Evolutionary conservation across 2,797 vertebrate species (phyloP), one percentile per base, ranked within the genome.

Genomic region (Acanthurus leucopareius): DNA sequence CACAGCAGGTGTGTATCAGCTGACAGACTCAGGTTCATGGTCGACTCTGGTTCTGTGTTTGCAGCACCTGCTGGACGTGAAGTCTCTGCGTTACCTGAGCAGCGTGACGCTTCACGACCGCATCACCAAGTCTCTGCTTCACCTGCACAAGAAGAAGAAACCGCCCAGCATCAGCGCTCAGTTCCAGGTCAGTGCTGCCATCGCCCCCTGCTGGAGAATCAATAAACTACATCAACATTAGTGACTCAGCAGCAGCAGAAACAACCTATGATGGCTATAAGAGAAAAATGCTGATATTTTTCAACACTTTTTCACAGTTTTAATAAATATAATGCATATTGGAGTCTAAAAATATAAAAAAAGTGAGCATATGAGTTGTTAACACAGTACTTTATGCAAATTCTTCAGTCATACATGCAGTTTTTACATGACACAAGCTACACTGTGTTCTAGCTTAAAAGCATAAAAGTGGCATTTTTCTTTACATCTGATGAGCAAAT

Each of bases 111-210:
- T 99, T n/a, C 98, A 99, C 0, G 98, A 99, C 89, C 97, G 97
- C 73, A 99, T 98, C 80, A 99, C 98, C 78, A 99, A 99, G 89
- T 99, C 98, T 10, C 96, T 99, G 66, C 96, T 99, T 49, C 98
- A 98, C 82, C 94, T 98, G 77, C 97, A 99, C 88, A 99, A 99
- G 95, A 99, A 99, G 95, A 99, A 99, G 91, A 99, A 99, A 32
- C 97, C 97, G 0, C 98, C 97, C 73, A 98, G 98, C 89, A 99
- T 99, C 93, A 99, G 97, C 0, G 98, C 98, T 1, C 98, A 99
- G 93, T 99, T 99, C 89, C 97, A 98, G 97, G 98, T 99, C 78
- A 92, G 91, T 89, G 68, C 58, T 2, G 60, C 57, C 9, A 35
- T 32, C 25, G 3, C 83, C 80, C 82, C 51, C 90, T 84, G 73